phyloP scores from a whole-genome alignment of 2,797 vertebrate species.

The Enteromius treurensis region DNA sequence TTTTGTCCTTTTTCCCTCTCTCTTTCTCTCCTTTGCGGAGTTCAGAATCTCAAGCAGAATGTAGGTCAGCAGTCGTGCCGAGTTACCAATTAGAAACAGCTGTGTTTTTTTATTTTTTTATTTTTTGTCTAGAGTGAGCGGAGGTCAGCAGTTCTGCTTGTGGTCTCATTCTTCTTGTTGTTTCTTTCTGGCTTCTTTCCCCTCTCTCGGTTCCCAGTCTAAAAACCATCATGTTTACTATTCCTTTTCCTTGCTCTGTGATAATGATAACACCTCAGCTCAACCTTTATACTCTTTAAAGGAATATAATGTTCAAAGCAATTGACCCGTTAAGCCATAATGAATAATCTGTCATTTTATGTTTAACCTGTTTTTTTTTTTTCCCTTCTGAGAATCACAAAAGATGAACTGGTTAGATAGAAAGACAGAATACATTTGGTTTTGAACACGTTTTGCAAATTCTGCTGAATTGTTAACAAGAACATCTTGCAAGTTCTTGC shows the following conservation, averaged over 20 bases:
- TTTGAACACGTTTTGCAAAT: too few species aligned
- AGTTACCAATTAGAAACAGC: constrained; percentile 85
- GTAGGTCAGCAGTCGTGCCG: constrained; percentile 80
- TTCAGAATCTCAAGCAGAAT: constrained; percentile 78
- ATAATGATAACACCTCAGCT: neutral
- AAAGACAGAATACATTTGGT: too few species aligned
- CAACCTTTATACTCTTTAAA: neutral
- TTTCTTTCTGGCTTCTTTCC: constrained; percentile 21
- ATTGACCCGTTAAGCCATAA: neutral
- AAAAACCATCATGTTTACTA: neutral
- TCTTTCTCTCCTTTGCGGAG: constrained; percentile 70
- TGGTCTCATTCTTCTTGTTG: neutral
- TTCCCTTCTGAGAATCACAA: neutral
- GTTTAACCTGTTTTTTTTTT: neutral
- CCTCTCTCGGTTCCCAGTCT: neutral
- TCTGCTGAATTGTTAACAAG: neutral
- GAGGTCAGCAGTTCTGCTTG: constrained; percentile 36
- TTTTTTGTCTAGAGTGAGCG: constrained; percentile 22
- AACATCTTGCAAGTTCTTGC: neutral
- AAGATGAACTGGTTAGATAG: neutral
- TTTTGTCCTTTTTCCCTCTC: constrained; percentile 62
- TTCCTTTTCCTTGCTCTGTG: constrained; percentile 2
- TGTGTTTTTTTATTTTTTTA: constrained; percentile 66
- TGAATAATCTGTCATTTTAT: neutral
- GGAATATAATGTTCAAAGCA: neutral